These are phyloP conservation scores for Idaea aversata DNA, from an alignment of 2,888 invertebrate genomes.

Conservation along the genomic window DNA sequence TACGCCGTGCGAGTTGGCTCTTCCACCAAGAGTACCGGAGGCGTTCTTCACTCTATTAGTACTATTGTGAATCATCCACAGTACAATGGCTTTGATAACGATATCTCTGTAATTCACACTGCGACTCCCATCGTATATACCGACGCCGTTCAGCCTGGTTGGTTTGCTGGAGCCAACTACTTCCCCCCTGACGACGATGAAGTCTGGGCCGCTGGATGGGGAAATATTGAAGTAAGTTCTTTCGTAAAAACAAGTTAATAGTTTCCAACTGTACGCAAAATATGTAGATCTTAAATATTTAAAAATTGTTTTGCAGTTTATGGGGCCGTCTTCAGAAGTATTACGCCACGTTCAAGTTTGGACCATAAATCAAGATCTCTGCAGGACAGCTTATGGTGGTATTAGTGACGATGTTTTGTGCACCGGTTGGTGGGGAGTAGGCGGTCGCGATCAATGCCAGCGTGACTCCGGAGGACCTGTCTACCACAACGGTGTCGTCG, in stretches of 20 bases:
- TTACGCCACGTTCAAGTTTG: slow-evolving; percentile 44
- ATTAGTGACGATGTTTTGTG: slow-evolving; percentile 44
- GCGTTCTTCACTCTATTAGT: slow-evolving; percentile 25
- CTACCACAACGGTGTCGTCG: slow-evolving; percentile 36
- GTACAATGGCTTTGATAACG: slow-evolving; percentile 32
- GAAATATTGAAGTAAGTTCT: slow-evolving; percentile 34
- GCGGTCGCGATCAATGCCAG: slow-evolving; percentile 42
- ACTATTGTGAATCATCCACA: slow-evolving; percentile 25
- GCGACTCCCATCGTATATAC: slow-evolving; percentile 11
- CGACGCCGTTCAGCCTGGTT: slow-evolving; percentile 25
- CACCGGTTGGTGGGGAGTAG: slow-evolving; percentile 38
- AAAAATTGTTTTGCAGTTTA: slow-evolving; percentile 20
- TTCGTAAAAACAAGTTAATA: not conserved
- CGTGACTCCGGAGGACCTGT: slow-evolving; percentile 46
- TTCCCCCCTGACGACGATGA: slow-evolving; percentile 37
- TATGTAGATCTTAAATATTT: not conserved
- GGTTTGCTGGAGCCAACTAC: slow-evolving; percentile 43
- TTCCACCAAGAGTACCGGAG: slow-evolving; percentile 35
- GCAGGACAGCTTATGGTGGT: slow-evolving; percentile 26
- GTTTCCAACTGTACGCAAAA: not conserved
- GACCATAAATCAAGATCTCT: slow-evolving; percentile 35
- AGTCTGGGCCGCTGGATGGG: slow-evolving; percentile 54
- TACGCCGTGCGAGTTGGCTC: slow-evolving; percentile 41
- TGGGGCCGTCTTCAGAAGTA: slow-evolving; percentile 32
- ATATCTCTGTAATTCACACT: slow-evolving; percentile 32